Conservation (phyloP, 2,888 invertebrate genomes). For the Hybos culiciformis region DNA sequence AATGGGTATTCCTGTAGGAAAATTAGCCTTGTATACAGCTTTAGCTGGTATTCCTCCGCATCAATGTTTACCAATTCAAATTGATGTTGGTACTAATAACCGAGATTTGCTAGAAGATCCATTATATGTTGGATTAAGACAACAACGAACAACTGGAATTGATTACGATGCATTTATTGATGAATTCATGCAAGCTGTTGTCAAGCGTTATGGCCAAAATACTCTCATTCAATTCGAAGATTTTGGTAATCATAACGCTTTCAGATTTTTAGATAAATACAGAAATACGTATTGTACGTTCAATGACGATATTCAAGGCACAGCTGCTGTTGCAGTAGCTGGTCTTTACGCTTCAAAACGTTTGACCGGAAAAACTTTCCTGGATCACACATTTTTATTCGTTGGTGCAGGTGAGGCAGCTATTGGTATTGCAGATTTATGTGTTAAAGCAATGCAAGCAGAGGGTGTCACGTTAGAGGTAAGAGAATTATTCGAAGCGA, state of each 20-base stretch:
- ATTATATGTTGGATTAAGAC: constrained; percentile 83
- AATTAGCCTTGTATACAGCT: constrained; percentile 89
- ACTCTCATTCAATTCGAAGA: constrained; percentile 89
- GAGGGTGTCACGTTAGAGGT: constrained; percentile 41
- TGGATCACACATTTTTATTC: constrained; percentile 81
- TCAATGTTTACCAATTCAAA: constrained; percentile 82
- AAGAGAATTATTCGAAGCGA: neutral
- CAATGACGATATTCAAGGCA: constrained; percentile 98
- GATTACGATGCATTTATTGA: constrained; percentile 89
- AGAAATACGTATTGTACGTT: constrained; percentile 88
- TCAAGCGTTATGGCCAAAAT: constrained; percentile 73
- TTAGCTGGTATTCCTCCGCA: constrained; percentile 93
- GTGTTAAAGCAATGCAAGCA: constrained; percentile 76
- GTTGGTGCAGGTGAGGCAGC: constrained; percentile 87
- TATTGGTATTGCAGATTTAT: constrained; percentile 82
- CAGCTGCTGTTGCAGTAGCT: constrained; percentile 90
- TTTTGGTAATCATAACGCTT: constrained; percentile 96
- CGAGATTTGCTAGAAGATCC: constrained; percentile 82
- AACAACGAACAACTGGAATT: constrained; percentile 67
- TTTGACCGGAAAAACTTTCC: constrained; percentile 51
- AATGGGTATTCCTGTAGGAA: constrained; percentile 96
- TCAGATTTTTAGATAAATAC: constrained; percentile 82
- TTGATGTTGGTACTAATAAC: constrained; percentile 93
- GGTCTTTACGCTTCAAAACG: constrained; percentile 49
- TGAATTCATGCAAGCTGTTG: constrained; percentile 93